Base-by-base conservation (phyloP, 2,113 vertebrate species). In the Vireo altiloquus region DNA sequence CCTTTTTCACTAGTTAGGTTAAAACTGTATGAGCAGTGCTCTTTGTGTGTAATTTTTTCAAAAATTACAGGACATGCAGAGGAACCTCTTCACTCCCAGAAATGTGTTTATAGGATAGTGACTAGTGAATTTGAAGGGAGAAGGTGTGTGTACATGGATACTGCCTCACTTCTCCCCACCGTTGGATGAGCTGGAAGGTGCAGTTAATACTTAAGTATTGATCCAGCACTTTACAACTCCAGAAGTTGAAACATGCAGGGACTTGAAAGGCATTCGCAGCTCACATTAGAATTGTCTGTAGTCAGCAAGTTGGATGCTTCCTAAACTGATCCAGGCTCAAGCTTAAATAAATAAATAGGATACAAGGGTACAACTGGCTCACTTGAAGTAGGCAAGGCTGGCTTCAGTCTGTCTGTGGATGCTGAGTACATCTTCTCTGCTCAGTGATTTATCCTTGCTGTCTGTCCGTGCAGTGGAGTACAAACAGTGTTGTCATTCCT, bases 281-380 rank as follows among this genome's bases (percentile, higher is more conserved):
- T 92, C 27, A 4, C 18, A 2, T 59, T 80, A 37, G 64, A 82
- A 94, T 75, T 56, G 77, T 46, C 44, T 87, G 52, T 42, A 87
- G 88, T 92, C 90, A 90, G 93, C 88, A 80, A 71, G 69, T 79
- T 69, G 53, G 92, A 27, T 33, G 49, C 39, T 83, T 97, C 85
- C 78, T 75, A 69, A 91, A 57, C 70, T 46, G 39, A 81, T 60
- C 64, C 6, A 2, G 44, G 17, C 64, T 88, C 18, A 71, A 80
- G 49, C 42, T 1, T 31, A 87, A 89, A 84, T 90, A 81, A 93
- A 61, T 78, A 82, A 86, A 35, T 11, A 61, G 63, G 59, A 40
- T 77, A 4, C 37, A 31, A 6, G 50, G 4, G 16, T 59, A 9
- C 33, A 61, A 0, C 40, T 77, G 57, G 25, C 57, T 74, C 47